A percentile compares a stretch with the other conserved stretches of the same genome.
Evolutionary conservation across 2,888 invertebrate genomes (phyloP).

Genomic region (Apamea anceps): DNA sequence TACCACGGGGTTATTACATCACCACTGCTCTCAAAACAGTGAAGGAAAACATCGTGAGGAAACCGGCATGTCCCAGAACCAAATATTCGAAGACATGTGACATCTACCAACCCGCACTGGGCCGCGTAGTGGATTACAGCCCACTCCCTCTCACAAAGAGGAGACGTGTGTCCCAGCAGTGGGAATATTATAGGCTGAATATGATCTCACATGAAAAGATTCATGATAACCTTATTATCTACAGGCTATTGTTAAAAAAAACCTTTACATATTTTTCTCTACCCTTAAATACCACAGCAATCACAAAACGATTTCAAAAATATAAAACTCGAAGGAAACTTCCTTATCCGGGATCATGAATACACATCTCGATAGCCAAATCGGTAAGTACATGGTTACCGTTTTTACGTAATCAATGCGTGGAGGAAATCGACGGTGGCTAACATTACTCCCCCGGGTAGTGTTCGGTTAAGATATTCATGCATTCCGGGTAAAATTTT

Average conservation of each 20-base stretch:
- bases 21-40: not conserved
- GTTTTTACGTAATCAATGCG: conserved; percentile 64
- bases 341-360: conserved; percentile 42
- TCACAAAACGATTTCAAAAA: conserved; percentile 38
- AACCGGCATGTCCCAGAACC: not conserved
- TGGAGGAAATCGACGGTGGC: conserved; percentile 47
- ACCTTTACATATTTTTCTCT: not conserved
- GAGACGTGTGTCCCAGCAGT: not conserved
- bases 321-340: conserved; percentile 20
- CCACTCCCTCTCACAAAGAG: not conserved
- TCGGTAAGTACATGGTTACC: conserved; percentile 43
- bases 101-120: not conserved
- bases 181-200: not conserved
- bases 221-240: not conserved
- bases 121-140: not conserved
- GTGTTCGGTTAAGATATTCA: conserved; percentile 66
- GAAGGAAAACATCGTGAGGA: not conserved
- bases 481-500: conserved; percentile 57
- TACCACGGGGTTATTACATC: not conserved
- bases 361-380: conserved; percentile 44
- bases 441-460: conserved; percentile 58
- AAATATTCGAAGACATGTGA: not conserved
- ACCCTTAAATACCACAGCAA: not conserved
- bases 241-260: not conserved
- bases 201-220: not conserved